A percentile compares a stretch with the other conserved stretches of the same genome.
Conservation (phyloP, 2,888 invertebrate genomes). For the Sycophila texana region DNA sequence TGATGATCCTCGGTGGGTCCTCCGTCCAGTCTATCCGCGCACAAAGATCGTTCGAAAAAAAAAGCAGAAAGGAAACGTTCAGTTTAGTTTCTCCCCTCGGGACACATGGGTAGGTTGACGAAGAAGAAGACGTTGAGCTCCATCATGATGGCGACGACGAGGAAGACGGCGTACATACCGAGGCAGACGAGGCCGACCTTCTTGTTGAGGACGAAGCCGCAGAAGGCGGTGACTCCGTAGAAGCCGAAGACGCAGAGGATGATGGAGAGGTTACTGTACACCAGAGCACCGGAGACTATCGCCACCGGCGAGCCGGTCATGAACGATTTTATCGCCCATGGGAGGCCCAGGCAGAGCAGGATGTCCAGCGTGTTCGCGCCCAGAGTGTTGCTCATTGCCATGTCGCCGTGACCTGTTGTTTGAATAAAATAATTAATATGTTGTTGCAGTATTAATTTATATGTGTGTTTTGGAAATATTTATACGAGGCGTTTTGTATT, state of each 20-base stretch:
- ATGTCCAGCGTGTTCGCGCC: conserved; percentile 92
- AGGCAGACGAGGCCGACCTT: conserved; percentile 83
- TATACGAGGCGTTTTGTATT: no score
- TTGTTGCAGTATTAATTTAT: no score
- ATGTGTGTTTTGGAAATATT: no score
- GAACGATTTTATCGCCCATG: conserved; percentile 88
- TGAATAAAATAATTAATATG: background rate
- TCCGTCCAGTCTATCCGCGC: no score
- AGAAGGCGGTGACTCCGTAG: conserved; percentile 82
- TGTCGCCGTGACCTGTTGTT: conserved; percentile 85
- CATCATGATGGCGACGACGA: conserved; percentile 86
- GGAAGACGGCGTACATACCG: conserved; percentile 82
- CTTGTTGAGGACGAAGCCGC: conserved; percentile 84
- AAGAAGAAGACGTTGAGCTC: conserved; percentile 85
- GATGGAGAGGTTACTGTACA: conserved; percentile 88
- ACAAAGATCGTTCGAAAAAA: no score
- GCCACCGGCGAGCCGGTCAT: conserved; percentile 78
- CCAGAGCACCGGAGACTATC: conserved; percentile 88
- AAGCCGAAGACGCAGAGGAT: conserved; percentile 85
- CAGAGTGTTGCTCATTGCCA: conserved; percentile 91
- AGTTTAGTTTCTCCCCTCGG: conserved; percentile 37
- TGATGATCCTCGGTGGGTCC: no score
- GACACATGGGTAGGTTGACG: conserved; percentile 67
- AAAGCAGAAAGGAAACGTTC: no score
- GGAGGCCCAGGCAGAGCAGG: conserved; percentile 87